Evolutionary conservation across 2,888 invertebrate genomes (phyloP).

Genomic region (Dysmachus trigonus): DNA sequence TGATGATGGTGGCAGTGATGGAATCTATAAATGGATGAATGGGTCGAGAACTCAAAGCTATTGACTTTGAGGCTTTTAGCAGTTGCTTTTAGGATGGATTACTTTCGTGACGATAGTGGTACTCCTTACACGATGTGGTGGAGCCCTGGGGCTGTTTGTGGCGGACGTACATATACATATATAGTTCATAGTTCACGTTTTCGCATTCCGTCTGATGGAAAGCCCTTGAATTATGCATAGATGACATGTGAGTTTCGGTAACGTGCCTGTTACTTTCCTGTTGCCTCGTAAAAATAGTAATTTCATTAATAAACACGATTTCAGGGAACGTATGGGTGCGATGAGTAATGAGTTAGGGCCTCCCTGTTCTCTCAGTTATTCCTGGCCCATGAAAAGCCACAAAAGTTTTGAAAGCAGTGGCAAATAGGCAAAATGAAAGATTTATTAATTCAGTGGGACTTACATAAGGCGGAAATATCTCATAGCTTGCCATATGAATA

Average conservation of each 20-base stretch:
- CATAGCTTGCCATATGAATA: background rate
- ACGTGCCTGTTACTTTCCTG: slow-evolving; percentile 10
- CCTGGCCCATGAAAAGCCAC: background rate
- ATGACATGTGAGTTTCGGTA: slow-evolving; percentile 34
- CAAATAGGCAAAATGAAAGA: background rate
- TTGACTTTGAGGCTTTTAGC: slow-evolving; percentile 45
- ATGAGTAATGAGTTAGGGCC: background rate
- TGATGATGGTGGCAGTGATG: slow-evolving; percentile 10
- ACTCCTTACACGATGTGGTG: slow-evolving; percentile 4
- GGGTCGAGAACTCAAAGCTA: slow-evolving; percentile 40
- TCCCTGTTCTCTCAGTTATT: background rate
- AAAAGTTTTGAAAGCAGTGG: background rate
- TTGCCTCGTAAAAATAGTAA: slow-evolving; percentile 20
- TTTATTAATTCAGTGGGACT: background rate
- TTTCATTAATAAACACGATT: slow-evolving; percentile 25
- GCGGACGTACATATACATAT: background rate
- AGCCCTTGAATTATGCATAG: slow-evolving; percentile 32
- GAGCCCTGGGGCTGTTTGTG: background rate
- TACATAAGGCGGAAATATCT: background rate
- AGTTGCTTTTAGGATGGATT: slow-evolving; percentile 41
- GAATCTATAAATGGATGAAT: slow-evolving; percentile 35
- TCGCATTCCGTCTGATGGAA: background rate
- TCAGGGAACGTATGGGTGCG: background rate
- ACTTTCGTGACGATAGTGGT: slow-evolving; percentile 25
- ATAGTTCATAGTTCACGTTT: background rate